phyloP scores from a whole-genome alignment of 2,113 vertebrate genomes.

The Potamarius usumacintae region DNA sequence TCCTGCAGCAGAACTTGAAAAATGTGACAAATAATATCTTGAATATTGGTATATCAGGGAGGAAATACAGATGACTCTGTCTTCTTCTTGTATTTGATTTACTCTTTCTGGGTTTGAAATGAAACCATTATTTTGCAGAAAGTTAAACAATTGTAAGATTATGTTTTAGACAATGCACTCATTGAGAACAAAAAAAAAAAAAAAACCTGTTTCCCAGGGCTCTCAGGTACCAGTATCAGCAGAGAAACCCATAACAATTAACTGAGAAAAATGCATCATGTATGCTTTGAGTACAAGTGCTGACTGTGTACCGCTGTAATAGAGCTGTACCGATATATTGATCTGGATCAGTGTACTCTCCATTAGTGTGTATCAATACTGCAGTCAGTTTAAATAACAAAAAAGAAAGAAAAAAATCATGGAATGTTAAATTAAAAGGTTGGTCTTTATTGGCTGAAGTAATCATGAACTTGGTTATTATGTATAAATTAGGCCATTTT shows the following conservation, averaged over 20 bases:
- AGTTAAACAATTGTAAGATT: conserved; percentile 37
- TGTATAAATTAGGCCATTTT: not conserved
- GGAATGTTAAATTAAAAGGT: not conserved
- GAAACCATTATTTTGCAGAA: conserved; percentile 9
- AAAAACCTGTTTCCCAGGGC: conserved; percentile 39
- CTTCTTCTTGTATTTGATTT: not conserved
- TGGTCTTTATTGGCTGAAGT: not conserved
- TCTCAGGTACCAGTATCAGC: conserved; percentile 14
- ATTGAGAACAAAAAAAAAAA: conserved; percentile 20
- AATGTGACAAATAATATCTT: too few species aligned
- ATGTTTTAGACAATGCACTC: conserved; percentile 30
- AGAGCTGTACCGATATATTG: not conserved
- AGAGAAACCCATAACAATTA: conserved; percentile 44
- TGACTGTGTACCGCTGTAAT: conserved; percentile 33
- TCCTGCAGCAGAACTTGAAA: too few species aligned
- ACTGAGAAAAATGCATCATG: conserved; percentile 49
- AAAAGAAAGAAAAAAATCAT: not conserved
- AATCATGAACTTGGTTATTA: not conserved
- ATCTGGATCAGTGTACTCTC: not conserved
- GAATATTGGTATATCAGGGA: too few species aligned
- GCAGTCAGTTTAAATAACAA: not conserved
- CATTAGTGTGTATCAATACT: not conserved
- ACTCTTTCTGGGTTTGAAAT: not conserved
- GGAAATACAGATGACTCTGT: too few species aligned
- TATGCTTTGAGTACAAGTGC: conserved; percentile 22